A percentile compares a stretch with the other conserved stretches of the same genome.
Evolutionary conservation across 2,113 vertebrate species (phyloP).

Genomic region (Platichthys flesus): DNA sequence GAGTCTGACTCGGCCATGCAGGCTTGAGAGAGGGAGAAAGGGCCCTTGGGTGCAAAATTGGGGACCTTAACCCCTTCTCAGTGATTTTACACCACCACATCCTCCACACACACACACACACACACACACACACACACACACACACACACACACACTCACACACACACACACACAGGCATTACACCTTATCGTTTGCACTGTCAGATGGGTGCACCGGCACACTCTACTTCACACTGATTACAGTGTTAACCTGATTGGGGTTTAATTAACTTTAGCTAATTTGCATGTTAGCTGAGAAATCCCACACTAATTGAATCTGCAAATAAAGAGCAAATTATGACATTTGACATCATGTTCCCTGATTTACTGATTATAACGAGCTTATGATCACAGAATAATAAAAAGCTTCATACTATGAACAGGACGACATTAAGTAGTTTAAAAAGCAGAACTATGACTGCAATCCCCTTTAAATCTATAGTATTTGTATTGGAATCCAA

Average conservation of each 20-base stretch:
- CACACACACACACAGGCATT: too few relatives aligned
- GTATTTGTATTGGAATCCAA: not conserved
- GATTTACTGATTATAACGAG: too few relatives aligned
- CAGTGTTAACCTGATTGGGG: not conserved
- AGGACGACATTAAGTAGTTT: too few relatives aligned
- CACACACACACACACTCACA: not conserved
- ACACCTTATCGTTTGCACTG: not conserved
- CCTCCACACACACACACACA: not conserved
- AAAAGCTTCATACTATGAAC: too few relatives aligned
- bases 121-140: too few relatives aligned
- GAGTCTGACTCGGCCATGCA: constrained; percentile 1
- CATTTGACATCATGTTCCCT: too few relatives aligned
- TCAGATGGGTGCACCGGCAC: constrained; percentile 4
- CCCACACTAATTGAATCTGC: too few relatives aligned
- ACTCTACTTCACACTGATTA: not conserved
- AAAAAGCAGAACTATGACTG: too few relatives aligned
- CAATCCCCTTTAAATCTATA: not conserved
- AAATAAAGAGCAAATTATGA: too few relatives aligned
- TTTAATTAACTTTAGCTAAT: too few relatives aligned
- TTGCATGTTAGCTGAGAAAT: too few relatives aligned
- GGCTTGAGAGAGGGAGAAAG: constrained; percentile 1
- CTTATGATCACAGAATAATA: too few relatives aligned
- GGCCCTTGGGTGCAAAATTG: constrained; percentile 33
- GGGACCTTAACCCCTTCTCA: constrained; percentile 15
- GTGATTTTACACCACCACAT: constrained; percentile 35